Evolutionary conservation across 2,113 vertebrate species (phyloP).

Genomic region (Larimichthys crocea): DNA sequence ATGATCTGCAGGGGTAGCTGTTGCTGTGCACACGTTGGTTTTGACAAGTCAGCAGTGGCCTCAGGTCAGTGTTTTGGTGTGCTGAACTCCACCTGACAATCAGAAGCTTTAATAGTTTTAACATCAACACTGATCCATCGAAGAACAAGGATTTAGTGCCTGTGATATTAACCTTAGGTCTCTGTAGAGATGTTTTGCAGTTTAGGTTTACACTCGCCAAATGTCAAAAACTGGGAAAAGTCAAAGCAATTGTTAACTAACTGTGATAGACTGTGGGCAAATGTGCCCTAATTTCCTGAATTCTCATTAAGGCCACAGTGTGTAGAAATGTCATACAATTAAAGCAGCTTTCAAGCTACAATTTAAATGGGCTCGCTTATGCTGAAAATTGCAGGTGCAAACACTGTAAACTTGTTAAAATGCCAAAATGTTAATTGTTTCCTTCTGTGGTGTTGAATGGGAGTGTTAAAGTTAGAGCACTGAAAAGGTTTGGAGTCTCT

Average conservation of each 20-base stretch:
- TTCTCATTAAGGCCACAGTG: not conserved
- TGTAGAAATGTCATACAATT: not conserved
- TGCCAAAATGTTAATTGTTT: not conserved
- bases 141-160: not conserved
- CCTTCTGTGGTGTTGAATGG: not conserved
- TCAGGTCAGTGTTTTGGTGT: conserved; percentile 27
- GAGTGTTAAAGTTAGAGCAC: not conserved
- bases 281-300: not conserved
- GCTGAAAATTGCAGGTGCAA: not conserved
- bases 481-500: not conserved
- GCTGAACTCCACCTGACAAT: conserved; percentile 18
- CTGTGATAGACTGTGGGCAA: not conserved
- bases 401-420: not conserved
- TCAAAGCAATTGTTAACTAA: not conserved
- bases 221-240: conserved; percentile 3
- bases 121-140: conserved; percentile 1
- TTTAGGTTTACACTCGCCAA: not conserved
- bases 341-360: not conserved
- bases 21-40: conserved; percentile 4
- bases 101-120: conserved; percentile 20
- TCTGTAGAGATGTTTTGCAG: not conserved
- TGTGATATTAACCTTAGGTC: not conserved
- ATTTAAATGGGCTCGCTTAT: not conserved
- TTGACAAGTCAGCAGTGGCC: conserved; percentile 32
- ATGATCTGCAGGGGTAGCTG: conserved; percentile 42